phyloP scores from a whole-genome alignment of 2,113 vertebrate species.

The Sprattus sprattus region DNA sequence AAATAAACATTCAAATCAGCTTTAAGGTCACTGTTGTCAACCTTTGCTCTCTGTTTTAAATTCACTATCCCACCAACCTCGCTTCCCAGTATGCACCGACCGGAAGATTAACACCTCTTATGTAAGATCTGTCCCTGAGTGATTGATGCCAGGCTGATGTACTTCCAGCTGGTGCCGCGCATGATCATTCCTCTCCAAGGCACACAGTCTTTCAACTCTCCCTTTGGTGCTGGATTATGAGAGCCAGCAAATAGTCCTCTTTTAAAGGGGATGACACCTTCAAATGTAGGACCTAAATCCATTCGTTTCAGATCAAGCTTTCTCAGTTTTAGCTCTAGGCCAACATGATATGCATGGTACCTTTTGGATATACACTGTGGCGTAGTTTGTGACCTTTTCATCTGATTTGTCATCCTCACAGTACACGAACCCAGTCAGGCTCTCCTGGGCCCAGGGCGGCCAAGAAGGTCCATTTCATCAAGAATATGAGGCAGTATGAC shows the following conservation, averaged over 20 bases:
- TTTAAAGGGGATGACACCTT: too few species aligned
- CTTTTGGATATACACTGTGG: background rate
- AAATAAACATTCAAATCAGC: background rate
- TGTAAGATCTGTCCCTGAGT: background rate
- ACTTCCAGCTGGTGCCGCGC: background rate
- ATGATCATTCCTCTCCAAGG: background rate
- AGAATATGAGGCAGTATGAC: slow-evolving; percentile 97
- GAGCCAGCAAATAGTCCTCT: background rate
- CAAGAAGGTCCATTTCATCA: slow-evolving; percentile 98
- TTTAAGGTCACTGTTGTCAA: slow-evolving; percentile 1
- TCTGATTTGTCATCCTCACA: slow-evolving; percentile 41
- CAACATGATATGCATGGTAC: too few species aligned
- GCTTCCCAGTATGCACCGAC: background rate
- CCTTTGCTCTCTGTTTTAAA: background rate
- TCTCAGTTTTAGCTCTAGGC: too few species aligned
- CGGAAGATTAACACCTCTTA: background rate
- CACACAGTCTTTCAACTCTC: background rate
- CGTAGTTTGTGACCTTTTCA: background rate
- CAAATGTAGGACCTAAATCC: background rate
- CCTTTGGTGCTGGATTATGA: background rate
- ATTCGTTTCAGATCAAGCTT: background rate
- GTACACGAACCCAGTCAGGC: slow-evolving; percentile 79
- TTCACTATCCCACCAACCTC: slow-evolving; percentile 1
- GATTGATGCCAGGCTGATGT: background rate
- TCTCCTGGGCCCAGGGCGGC: slow-evolving; percentile 83